Evolutionary conservation across 2,113 vertebrate genomes (phyloP).

Genomic region (Monarcha castaneiventris): DNA sequence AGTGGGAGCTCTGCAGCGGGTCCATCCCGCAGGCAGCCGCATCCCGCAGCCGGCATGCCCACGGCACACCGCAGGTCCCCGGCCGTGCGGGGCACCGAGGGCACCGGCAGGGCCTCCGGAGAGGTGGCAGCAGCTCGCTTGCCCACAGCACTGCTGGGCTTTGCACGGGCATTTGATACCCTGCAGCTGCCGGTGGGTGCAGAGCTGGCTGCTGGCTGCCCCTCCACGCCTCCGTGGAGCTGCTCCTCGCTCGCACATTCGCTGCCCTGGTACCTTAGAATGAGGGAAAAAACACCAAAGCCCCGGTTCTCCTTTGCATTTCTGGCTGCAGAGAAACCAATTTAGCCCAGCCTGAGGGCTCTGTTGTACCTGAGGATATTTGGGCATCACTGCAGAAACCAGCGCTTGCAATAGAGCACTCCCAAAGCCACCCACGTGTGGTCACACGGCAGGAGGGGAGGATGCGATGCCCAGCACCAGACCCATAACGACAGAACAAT

Average conservation of each 20-base stretch:
- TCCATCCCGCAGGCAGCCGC: rapidly evolving
- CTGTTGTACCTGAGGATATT: neutral
- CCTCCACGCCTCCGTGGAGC: neutral
- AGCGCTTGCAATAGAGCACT: neutral
- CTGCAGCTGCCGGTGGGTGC: neutral
- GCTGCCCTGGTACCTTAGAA: neutral
- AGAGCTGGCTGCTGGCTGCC: neutral
- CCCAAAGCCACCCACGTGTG: neutral
- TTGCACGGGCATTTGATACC: neutral
- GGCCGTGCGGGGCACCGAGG: rapidly evolving
- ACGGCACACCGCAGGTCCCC: rapidly evolving
- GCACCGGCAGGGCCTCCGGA: neutral
- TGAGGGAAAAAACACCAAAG: rapidly evolving
- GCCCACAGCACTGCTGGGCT: neutral
- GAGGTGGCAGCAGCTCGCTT: neutral
- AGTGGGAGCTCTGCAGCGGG: neutral
- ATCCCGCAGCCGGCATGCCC: neutral
- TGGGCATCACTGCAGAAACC: neutral
- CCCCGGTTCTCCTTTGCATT: neutral
- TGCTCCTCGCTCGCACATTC: rapidly evolving
- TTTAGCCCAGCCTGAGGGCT: neutral
- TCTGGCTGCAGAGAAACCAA: neutral
- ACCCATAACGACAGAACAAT: neutral
- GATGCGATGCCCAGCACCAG: neutral
- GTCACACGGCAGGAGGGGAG: neutral